These are phyloP conservation scores for Apus apus DNA, from an alignment of 2,113 vertebrate genomes.

Conservation along the genomic window DNA sequence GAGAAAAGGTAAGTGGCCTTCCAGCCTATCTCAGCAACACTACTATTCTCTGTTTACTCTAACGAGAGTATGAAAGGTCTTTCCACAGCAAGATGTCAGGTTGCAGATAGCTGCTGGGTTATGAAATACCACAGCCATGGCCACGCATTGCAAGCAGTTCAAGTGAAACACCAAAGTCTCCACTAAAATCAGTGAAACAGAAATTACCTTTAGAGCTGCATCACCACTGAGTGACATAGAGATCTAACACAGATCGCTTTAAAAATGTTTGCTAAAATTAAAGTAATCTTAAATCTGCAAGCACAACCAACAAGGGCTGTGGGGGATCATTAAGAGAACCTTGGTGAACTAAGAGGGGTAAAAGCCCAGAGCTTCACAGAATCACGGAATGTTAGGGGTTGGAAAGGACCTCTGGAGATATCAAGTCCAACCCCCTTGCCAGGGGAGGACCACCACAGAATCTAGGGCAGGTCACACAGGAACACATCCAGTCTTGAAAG, in stretches of 20 bases:
- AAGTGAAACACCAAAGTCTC: background rate
- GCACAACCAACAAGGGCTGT: background rate
- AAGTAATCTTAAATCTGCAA: background rate
- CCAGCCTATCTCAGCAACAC: background rate
- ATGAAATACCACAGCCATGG: background rate
- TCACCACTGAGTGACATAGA: fast-evolving
- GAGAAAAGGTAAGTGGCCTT: constrained; percentile 73
- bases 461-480: too few relatives aligned
- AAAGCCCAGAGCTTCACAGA: background rate
- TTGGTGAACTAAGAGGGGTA: background rate
- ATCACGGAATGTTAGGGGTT: too few relatives aligned
- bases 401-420: too few relatives aligned
- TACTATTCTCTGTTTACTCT: background rate
- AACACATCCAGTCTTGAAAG: too few relatives aligned
- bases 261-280: background rate
- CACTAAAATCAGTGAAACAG: background rate
- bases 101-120: background rate
- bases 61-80: background rate
- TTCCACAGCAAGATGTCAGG: background rate
- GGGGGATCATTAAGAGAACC: background rate
- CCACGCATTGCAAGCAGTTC: background rate
- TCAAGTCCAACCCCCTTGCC: too few relatives aligned
- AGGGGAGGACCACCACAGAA: too few relatives aligned
- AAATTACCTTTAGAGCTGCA: background rate
- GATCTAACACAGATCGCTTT: background rate